Percentiles rank a stretch among this genome's conserved stretches.
These are phyloP conservation scores for Eurystomus glaucurus DNA, from an alignment of 2,797 vertebrate species.

Conservation along the genomic window DNA sequence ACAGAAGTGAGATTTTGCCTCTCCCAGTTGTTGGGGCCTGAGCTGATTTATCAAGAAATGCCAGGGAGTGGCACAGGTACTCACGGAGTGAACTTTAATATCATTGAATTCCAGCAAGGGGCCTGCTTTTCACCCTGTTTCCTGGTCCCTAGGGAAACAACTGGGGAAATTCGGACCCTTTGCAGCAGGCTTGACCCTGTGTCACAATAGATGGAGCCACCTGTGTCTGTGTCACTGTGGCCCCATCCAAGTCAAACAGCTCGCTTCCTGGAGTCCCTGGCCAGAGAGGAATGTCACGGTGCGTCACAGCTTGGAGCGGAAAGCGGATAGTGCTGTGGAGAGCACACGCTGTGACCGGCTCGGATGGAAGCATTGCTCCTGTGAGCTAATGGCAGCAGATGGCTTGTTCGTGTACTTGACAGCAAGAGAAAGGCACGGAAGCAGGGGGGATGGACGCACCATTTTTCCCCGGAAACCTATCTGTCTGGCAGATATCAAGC, in stretches of 20 bases:
- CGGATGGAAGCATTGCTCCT: background rate
- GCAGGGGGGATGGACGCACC: background rate
- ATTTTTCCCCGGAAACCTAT: background rate
- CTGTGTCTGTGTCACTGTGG: background rate
- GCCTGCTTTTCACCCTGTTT: background rate
- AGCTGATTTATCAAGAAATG: background rate
- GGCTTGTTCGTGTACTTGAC: background rate
- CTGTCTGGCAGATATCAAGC: background rate
- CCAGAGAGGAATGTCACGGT: background rate
- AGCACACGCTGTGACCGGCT: background rate
- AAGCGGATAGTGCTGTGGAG: background rate
- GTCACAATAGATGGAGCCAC: background rate
- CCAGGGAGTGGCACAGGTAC: background rate
- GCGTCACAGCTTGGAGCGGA: background rate
- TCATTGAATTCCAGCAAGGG: accelerated
- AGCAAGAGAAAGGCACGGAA: background rate
- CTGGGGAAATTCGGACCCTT: accelerated
- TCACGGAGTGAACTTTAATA: background rate
- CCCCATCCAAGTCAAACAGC: background rate
- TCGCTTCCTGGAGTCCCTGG: background rate
- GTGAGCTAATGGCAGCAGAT: background rate
- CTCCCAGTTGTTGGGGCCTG: background rate
- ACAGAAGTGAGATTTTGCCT: background rate
- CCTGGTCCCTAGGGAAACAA: background rate
- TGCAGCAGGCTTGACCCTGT: background rate